Conservation (phyloP, 2,797 vertebrate genomes). For the Lagocephalus sceleratus region DNA sequence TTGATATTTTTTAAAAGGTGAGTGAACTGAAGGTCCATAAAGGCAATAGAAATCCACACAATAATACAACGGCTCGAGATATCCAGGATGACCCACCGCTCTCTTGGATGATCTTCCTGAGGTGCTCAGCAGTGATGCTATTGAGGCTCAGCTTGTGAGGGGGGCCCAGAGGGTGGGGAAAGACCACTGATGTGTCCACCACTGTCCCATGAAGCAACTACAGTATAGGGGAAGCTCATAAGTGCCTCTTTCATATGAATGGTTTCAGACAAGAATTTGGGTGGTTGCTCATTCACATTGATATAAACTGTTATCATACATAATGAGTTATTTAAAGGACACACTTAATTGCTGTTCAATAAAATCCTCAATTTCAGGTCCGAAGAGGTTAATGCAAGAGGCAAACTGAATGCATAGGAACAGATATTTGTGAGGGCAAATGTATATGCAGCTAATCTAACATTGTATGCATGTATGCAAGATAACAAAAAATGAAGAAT, state of each 20-base stretch:
- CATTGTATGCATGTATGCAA: no score
- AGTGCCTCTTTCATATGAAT: background rate
- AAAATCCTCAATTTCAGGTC: no score
- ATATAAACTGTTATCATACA: no score
- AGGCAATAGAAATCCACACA: background rate
- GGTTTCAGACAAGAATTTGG: background rate
- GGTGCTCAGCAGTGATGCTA: conserved; percentile 77
- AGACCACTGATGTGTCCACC: conserved; percentile 79
- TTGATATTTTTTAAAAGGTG: no score
- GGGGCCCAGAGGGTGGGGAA: conserved; percentile 79
- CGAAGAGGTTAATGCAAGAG: no score
- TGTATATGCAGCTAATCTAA: no score
- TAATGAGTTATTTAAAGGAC: no score
- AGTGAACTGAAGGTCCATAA: background rate
- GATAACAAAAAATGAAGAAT: no score
- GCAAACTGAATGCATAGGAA: no score
- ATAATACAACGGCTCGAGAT: conserved; percentile 18
- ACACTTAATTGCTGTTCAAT: no score
- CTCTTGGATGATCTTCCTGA: conserved; percentile 79
- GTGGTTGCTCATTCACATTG: no score
- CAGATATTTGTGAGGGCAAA: no score
- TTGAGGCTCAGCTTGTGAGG: conserved; percentile 79
- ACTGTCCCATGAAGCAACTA: conserved; percentile 79
- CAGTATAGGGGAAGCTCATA: conserved; percentile 38
- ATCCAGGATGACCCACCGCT: conserved; percentile 73